A percentile compares a stretch with the other conserved stretches of the same genome.
Conservation (phyloP, 2,888 invertebrate species). For the Hylaea fasciaria region DNA sequence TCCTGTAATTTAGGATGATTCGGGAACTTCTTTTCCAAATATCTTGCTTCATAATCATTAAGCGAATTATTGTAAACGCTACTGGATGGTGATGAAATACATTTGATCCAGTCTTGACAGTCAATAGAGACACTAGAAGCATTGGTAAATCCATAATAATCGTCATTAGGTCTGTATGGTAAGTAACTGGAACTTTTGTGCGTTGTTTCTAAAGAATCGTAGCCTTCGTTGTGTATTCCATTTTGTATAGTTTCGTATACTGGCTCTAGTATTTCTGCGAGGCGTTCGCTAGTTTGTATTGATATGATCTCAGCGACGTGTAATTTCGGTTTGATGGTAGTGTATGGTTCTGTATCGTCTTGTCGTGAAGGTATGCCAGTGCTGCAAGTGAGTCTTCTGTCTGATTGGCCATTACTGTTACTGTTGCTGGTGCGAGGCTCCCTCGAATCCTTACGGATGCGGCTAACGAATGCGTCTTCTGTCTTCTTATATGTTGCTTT, state of each 20-base stretch:
- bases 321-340: slow-evolving; percentile 61
- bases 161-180: slow-evolving; percentile 59
- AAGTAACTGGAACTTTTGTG: slow-evolving; percentile 63
- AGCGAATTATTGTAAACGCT: slow-evolving; percentile 68
- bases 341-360: slow-evolving; percentile 57
- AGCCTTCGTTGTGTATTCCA: slow-evolving; percentile 63
- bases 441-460: slow-evolving; percentile 63
- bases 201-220: slow-evolving; percentile 64
- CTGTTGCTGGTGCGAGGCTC: slow-evolving; percentile 57
- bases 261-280: slow-evolving; percentile 77
- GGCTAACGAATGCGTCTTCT: slow-evolving; percentile 70
- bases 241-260: slow-evolving; percentile 74
- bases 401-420: slow-evolving; percentile 49
- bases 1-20: slow-evolving; percentile 51
- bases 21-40: slow-evolving; percentile 56
- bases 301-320: slow-evolving; percentile 80
- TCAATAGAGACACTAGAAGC: slow-evolving; percentile 71
- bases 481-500: slow-evolving; percentile 77
- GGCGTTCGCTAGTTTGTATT: slow-evolving; percentile 72
- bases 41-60: slow-evolving; percentile 59
- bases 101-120: slow-evolving; percentile 72
- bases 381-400: slow-evolving; percentile 70
- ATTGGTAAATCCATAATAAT: slow-evolving; percentile 70
- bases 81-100: slow-evolving; percentile 62
- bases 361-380: slow-evolving; percentile 65